These are phyloP conservation scores for Rhyacophila brunnea DNA, from an alignment of 1,140 invertebrate species.

Conservation along the genomic window DNA sequence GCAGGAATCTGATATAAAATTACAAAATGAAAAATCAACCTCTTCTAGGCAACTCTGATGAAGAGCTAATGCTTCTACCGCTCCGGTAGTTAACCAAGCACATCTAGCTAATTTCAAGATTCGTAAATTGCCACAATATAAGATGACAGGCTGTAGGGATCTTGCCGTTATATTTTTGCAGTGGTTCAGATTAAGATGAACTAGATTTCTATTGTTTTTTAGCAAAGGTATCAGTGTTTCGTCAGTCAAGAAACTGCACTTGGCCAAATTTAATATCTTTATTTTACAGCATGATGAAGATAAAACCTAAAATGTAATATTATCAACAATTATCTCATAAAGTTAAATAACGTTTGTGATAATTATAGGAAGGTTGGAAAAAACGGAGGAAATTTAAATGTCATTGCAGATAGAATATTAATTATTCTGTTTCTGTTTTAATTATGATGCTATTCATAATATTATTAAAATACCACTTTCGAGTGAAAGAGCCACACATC, in stretches of 20 bases:
- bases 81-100: conserved; percentile 57
- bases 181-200: conserved; percentile 54
- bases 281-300: conserved; percentile 48
- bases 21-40: conserved; percentile 56
- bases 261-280: conserved; percentile 51
- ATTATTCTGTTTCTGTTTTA: no score
- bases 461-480: no score
- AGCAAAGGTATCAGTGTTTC: conserved; percentile 53
- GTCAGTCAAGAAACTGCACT: conserved; percentile 51
- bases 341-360: no score
- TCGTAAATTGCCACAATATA: conserved; percentile 53
- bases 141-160: conserved; percentile 57
- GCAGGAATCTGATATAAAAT: conserved; percentile 54
- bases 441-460: no score
- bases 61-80: conserved; percentile 56
- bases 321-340: no score
- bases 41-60: conserved; percentile 56
- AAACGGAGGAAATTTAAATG: no score
- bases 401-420: no score
- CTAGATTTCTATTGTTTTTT: conserved; percentile 48
- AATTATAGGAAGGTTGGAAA: no score
- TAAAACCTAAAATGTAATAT: conserved; percentile 55
- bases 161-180: conserved; percentile 55
- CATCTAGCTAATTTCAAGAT: conserved; percentile 55
- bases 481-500: no score